Evolutionary conservation across 2,888 invertebrate species (phyloP), one percentile per base, ranked within the genome.

Genomic region (Mesorhabditis sp.): DNA sequence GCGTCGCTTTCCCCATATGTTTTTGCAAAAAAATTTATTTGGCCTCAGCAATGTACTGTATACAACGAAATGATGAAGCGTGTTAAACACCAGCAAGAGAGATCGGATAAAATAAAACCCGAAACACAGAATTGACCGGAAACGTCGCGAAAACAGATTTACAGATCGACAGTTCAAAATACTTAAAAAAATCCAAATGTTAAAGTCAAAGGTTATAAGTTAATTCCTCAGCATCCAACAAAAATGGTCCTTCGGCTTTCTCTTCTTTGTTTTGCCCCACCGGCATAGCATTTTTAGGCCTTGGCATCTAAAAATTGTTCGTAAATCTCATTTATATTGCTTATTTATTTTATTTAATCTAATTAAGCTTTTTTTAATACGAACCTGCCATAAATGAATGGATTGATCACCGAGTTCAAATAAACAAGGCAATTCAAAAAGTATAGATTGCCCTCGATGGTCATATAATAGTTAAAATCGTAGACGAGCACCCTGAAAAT

Each of bases 401-500:
- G 80, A 72, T 81, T 81, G 65, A 81, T 78, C 62, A 81, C 77
- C 68, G 76, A 76, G 66, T 81, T 81, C n/a, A 79, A 69, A 7
- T 79, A 75, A 44, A 81, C 78, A 62, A 81, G 62, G n/a, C 75
- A 76, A 61, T 76, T 72, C n/a, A 79, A 67, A 64, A 77, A 77
- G 66, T 76, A 81, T 42, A 76, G 74, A 6, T 74, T 72, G 67
- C 78, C 77, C n/a, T 79, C 70, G 65, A 76, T 76, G 5, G 69
- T 72, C 10, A 61, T 61, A 66, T 77, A 80, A 4, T 76, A 74
- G 28, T 77, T 75, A 58, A 78, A 75, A 42, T 77, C 69, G 42
- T 77, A 66, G 13, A 80, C 74, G 71, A 77, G 74, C 78, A 77
- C 77, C 80, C 77, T 76, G 69, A 67, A 71, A 68, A 43, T 15